phyloP scores from a whole-genome alignment of 2,888 invertebrate genomes.

The Rutpela maculata region DNA sequence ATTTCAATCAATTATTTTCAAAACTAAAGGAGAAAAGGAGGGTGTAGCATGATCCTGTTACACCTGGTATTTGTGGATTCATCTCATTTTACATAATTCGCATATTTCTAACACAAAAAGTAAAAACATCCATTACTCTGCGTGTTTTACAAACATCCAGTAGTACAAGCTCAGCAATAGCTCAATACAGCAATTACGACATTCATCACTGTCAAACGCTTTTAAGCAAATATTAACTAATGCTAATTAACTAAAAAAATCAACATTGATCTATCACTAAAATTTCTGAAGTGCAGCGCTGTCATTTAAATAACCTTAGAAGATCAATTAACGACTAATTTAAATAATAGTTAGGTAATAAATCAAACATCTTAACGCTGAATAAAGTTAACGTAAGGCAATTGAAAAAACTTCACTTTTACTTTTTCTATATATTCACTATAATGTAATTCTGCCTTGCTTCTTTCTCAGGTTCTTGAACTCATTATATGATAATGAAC shows the following conservation, averaged over 20 bases:
- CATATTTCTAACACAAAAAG: too few species aligned
- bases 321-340: conserved; percentile 13
- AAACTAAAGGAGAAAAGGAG: too few species aligned
- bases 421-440: conserved; percentile 31
- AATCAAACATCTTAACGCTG: conserved; percentile 25
- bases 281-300: conserved; percentile 19
- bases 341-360: conserved; percentile 35
- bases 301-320: conserved; percentile 14
- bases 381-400: not conserved
- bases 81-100: too few species aligned
- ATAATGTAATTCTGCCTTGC: not conserved
- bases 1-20: too few species aligned
- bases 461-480: conserved; percentile 34
- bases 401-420: conserved; percentile 33
- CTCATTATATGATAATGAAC: conserved; percentile 42
- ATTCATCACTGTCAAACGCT: not conserved
- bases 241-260: conserved; percentile 12
- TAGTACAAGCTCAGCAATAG: not conserved
- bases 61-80: too few species aligned
- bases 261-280: conserved; percentile 27
- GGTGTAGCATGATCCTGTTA: too few species aligned
- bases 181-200: not conserved
- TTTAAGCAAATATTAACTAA: conserved; percentile 29
- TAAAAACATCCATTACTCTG: not conserved
- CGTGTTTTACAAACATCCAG: not conserved